Percentiles rank a stretch among this genome's conserved stretches.
Conservation (phyloP, 2,113 vertebrate species). For the Campylomormyrus numenius region DNA sequence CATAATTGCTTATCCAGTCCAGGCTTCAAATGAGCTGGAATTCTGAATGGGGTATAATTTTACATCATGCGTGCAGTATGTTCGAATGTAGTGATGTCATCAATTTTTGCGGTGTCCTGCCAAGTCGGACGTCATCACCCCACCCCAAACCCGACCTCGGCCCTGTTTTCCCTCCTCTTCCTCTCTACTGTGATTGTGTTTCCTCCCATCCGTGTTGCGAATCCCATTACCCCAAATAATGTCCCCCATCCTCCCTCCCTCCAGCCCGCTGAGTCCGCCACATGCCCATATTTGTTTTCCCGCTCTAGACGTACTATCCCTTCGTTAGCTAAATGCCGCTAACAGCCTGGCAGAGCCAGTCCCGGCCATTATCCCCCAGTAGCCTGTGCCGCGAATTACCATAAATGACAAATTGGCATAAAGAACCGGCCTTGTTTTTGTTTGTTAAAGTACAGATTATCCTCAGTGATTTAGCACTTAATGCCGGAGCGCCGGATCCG, state of each 20-base stretch:
- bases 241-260: neutral
- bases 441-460: constrained; percentile 2
- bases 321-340: neutral
- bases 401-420: neutral
- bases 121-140: neutral
- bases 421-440: neutral
- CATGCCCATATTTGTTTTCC: neutral
- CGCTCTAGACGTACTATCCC: neutral
- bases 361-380: neutral
- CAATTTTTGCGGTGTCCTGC: neutral
- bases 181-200: neutral
- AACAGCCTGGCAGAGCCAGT: neutral
- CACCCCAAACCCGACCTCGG: neutral
- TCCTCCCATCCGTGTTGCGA: neutral
- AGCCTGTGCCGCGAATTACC: neutral
- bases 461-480: neutral
- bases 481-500: neutral
- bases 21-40: neutral
- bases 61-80: neutral
- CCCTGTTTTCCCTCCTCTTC: neutral
- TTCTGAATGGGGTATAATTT: neutral
- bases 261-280: neutral
- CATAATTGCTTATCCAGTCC: neutral
- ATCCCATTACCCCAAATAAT: neutral
- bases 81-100: neutral